Percentiles rank a stretch among this genome's conserved stretches.
Conservation (phyloP, 2,113 vertebrate species). For the Athene cunicularia region DNA sequence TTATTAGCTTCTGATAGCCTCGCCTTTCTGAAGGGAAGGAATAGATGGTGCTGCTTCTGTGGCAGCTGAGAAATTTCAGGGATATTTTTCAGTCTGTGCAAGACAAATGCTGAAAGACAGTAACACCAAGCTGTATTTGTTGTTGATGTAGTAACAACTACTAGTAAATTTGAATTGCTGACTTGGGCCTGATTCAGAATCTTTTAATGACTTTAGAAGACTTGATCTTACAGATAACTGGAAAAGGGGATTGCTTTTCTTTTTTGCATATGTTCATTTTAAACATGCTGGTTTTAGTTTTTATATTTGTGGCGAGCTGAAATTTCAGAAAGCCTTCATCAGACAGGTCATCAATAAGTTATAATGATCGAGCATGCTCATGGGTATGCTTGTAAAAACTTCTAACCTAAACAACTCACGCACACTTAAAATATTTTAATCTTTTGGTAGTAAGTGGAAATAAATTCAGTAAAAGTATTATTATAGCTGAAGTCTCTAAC, state of each 20-base stretch:
- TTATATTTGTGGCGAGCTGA: background rate
- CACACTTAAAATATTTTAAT: background rate
- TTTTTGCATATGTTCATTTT: background rate
- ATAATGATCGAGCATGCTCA: fast-evolving
- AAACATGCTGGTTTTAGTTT: background rate
- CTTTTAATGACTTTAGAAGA: background rate
- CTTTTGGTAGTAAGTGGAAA: background rate
- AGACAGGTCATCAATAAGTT: background rate
- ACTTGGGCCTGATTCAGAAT: background rate
- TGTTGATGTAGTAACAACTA: background rate
- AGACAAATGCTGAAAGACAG: background rate
- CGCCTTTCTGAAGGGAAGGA: background rate
- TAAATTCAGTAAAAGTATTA: background rate
- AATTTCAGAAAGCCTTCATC: background rate
- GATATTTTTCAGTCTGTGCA: background rate
- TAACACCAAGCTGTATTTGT: background rate
- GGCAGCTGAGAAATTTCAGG: background rate
- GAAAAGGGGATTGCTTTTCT: background rate
- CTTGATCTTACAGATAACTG: background rate
- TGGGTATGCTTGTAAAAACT: background rate
- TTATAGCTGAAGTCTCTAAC: background rate
- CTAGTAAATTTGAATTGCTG: background rate
- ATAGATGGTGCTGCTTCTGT: background rate
- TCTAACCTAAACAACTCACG: background rate
- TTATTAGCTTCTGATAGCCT: background rate